A percentile compares a stretch with the other conserved stretches of the same genome.
Conservation (phyloP, 2,113 vertebrate genomes). For the Ophthalmolycus amberensis region DNA sequence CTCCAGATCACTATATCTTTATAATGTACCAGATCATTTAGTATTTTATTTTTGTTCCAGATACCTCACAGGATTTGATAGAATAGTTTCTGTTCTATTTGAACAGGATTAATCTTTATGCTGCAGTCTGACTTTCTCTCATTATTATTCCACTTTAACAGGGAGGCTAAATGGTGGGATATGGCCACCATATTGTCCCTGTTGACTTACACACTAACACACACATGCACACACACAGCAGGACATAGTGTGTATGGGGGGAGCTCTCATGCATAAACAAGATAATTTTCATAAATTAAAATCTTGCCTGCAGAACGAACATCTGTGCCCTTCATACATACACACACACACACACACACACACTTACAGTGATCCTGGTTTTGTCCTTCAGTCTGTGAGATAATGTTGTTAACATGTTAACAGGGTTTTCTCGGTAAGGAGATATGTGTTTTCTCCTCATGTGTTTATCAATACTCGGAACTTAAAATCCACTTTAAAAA, state of each 20-base stretch:
- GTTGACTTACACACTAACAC: constrained; percentile 56
- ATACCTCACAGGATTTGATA: background rate
- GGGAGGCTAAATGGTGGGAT: constrained; percentile 65
- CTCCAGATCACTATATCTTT: background rate
- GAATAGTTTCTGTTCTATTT: background rate
- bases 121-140: constrained; percentile 39
- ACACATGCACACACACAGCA: constrained; percentile 25
- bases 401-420: constrained; percentile 60
- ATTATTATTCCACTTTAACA: constrained; percentile 54
- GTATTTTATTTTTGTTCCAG: background rate
- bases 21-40: background rate
- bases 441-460: constrained; percentile 39
- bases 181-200: constrained; percentile 73
- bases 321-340: constrained; percentile 70
- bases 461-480: background rate
- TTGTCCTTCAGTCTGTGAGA: constrained; percentile 58
- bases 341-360: constrained; percentile 21
- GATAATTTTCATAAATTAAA: constrained; percentile 81
- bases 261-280: constrained; percentile 71
- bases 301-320: constrained; percentile 74
- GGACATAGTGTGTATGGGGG: constrained; percentile 39
- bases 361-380: constrained; percentile 38
- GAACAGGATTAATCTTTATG: constrained; percentile 12
- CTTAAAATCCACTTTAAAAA: constrained; percentile 11
- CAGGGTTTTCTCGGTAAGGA: constrained; percentile 46